Base-by-base conservation (phyloP, 2,113 vertebrate genomes). In the Protobothrops flavoviridis region DNA sequence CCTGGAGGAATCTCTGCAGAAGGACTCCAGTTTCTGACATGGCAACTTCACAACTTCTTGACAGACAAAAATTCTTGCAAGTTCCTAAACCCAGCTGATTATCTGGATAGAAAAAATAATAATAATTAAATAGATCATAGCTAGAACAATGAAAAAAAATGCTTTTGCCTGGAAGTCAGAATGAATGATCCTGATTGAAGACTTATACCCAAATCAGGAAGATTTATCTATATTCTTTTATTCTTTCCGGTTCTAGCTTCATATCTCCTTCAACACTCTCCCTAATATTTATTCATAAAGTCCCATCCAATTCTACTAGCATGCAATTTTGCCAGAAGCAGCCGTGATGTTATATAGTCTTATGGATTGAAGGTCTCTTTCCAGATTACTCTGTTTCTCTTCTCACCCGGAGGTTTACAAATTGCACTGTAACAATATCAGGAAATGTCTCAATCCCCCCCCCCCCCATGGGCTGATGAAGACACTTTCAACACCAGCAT, bases 401-500 rank as follows among this genome's bases (percentile, higher is more conserved):
- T 15, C 59, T 26, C n/a, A 48, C 59, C n/a, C 9, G 0, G 52
- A 17, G 33, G 17, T 69, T 74, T 90, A 21, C 10, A 26, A 69
- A 64, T 88, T 48, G 43, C 57, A 45, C 87, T 39, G 45, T 64
- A 24, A 88, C 57, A 53, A 53, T 39, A n/a, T 48, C 86, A 88
- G 91, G 91, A 88, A 92, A 52, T 92, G 57, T 88, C 86, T 48
- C 91, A 55, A 92, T 17, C 13, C 13, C 53, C 20, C 45, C 2
- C 45, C 24, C 29, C 45, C 2, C 20, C 0, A 48, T 20, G 59
- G 29, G 5, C n/a, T 33, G n/a, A 3, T 20, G 48, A 64, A 52
- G 45, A 17, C 33, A 53, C n/a, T 92, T 92, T 92, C 91, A 92
- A 88, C 91, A 92, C 24, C 86, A 12, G 59, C 17, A 10, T 88